phyloP scores from a whole-genome alignment of 2,888 invertebrate genomes.

The Chrysolina oricalcia region DNA sequence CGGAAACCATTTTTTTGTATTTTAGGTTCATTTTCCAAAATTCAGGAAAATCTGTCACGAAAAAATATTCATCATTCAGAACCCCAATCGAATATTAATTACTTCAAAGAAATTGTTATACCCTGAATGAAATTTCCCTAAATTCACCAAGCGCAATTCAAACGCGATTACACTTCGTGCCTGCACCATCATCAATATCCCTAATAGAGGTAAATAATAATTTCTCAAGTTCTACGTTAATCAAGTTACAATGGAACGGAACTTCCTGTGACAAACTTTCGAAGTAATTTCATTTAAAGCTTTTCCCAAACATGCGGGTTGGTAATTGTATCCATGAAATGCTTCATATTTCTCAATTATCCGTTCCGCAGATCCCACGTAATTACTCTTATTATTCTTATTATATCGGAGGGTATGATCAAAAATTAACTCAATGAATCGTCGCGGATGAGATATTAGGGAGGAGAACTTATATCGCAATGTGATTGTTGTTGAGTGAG shows the following conservation, averaged over 20 bases:
- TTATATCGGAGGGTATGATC: slow-evolving; percentile 8
- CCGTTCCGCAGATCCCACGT: slow-evolving; percentile 4
- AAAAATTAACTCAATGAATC: not conserved
- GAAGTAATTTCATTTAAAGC: slow-evolving; percentile 19
- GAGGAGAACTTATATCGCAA: not conserved
- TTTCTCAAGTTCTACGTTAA: slow-evolving; percentile 13
- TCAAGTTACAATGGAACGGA: slow-evolving; percentile 18
- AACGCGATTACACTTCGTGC: not conserved
- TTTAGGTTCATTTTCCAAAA: too few relatives aligned
- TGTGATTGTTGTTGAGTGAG: not conserved
- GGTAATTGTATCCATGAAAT: slow-evolving; percentile 11
- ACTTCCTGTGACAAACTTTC: slow-evolving; percentile 21
- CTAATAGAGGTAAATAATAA: slow-evolving; percentile 21
- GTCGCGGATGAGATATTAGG: not conserved
- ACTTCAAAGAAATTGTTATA: not conserved
- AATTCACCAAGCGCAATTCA: not conserved
- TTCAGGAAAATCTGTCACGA: too few relatives aligned
- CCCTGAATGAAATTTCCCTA: not conserved
- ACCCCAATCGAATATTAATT: not conserved
- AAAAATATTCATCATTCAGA: too few relatives aligned
- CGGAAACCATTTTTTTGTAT: too few relatives aligned
- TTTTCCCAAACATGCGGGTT: slow-evolving; percentile 21
- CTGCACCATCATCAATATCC: slow-evolving; percentile 13
- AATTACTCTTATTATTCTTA: slow-evolving; percentile 15
- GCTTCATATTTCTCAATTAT: slow-evolving; percentile 16